Evolutionary conservation across 2,888 invertebrate genomes (phyloP).

Genomic region (Tetrapedia diversipes): DNA sequence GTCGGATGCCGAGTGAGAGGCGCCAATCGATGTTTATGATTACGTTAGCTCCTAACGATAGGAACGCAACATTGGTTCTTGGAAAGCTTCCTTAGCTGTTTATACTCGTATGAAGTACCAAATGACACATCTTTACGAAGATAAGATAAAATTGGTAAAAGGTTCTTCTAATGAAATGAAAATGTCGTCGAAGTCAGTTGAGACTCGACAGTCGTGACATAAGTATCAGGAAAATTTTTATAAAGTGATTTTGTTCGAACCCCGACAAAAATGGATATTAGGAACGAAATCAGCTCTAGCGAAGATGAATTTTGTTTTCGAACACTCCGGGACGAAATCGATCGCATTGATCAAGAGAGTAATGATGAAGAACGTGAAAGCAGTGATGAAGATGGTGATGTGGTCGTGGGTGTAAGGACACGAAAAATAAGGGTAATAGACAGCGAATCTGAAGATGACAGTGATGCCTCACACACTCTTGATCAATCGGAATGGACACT

Average conservation of each 20-base stretch:
- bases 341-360: not conserved
- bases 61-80: no score
- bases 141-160: no score
- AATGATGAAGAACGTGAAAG: not conserved
- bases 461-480: conserved; percentile 8
- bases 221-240: no score
- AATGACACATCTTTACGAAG: no score
- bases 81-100: no score
- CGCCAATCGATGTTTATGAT: no score
- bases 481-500: conserved; percentile 22
- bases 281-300: conserved; percentile 18
- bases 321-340: conserved; percentile 11
- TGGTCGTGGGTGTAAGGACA: not conserved
- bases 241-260: conserved; percentile 32
- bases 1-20: no score
- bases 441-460: conserved; percentile 20
- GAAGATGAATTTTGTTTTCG: conserved; percentile 32
- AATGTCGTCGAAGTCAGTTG: no score
- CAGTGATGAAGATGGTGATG: not conserved
- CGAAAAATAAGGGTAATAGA: conserved; percentile 12
- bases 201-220: no score
- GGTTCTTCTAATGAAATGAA: no score
- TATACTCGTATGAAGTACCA: no score
- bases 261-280: conserved; percentile 25
- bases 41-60: no score